A percentile compares a stretch with the other conserved stretches of the same genome.
Conservation (phyloP, 2,113 vertebrate genomes). For the Enhydra lutris region DNA sequence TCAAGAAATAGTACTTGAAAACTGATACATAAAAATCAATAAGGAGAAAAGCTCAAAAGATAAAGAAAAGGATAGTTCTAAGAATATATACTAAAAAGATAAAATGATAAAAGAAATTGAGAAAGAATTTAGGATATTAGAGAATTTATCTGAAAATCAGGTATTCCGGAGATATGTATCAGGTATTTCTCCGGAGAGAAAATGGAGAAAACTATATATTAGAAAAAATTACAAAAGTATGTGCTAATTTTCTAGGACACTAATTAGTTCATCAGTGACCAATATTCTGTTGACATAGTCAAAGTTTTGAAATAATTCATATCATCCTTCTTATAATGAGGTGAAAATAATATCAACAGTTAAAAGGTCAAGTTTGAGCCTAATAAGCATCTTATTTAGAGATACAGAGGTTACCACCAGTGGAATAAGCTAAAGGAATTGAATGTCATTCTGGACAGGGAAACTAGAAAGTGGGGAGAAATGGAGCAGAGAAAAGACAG, state of each 20-base stretch:
- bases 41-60: background rate
- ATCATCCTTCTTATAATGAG: background rate
- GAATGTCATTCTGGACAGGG: background rate
- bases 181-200: background rate
- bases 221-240: background rate
- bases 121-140: background rate
- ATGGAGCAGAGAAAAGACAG: background rate
- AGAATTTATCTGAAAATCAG: background rate
- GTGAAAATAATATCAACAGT: background rate
- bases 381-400: background rate
- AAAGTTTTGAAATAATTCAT: slow-evolving; percentile 14
- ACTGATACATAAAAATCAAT: background rate
- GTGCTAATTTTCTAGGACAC: background rate
- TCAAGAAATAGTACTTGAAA: background rate
- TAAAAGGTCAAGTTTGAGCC: background rate
- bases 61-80: background rate
- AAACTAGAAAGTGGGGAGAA: background rate
- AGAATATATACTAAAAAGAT: background rate
- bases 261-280: background rate
- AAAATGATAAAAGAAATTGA: background rate
- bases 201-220: background rate
- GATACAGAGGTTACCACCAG: background rate
- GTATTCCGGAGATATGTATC: background rate
- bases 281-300: background rate
- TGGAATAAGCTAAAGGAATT: background rate